A percentile compares a stretch with the other conserved stretches of the same genome.
Conservation (phyloP, 2,888 invertebrate genomes). For the Limenitis camilla region DNA sequence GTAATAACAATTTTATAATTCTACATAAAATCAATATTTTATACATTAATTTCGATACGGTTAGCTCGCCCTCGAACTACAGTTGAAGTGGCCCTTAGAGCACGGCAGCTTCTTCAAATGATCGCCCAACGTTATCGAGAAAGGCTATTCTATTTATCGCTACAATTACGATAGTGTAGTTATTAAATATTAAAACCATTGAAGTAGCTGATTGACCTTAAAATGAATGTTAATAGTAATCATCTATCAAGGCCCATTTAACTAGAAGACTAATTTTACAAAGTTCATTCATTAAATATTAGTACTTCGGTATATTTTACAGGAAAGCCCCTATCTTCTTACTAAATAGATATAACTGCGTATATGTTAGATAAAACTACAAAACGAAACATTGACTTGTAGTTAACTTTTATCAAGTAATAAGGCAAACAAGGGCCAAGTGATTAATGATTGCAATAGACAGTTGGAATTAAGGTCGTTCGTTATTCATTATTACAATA, state of each 20-base stretch:
- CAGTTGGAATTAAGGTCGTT: no score
- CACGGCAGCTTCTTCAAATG: slow-evolving; percentile 8
- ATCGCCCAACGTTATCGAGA: slow-evolving; percentile 8
- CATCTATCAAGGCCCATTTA: neutral
- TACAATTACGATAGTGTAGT: neutral
- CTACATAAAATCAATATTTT: neutral
- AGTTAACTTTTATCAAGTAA: no score
- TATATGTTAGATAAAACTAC: no score
- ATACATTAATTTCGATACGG: neutral
- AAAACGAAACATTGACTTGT: no score
- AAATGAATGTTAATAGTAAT: neutral
- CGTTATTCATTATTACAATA: no score
- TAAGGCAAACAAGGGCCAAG: no score
- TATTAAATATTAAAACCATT: neutral
- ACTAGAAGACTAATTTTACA: neutral
- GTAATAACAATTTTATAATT: no score
- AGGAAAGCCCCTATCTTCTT: no score
- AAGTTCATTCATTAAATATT: no score
- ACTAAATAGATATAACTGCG: no score
- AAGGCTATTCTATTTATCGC: neutral
- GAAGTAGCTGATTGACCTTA: neutral
- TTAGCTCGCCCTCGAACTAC: slow-evolving; percentile 2
- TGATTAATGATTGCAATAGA: no score
- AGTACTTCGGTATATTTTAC: no score
- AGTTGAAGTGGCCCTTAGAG: slow-evolving; percentile 10